Conservation (phyloP, 2,113 vertebrate genomes). For the Aepyceros melampus region DNA sequence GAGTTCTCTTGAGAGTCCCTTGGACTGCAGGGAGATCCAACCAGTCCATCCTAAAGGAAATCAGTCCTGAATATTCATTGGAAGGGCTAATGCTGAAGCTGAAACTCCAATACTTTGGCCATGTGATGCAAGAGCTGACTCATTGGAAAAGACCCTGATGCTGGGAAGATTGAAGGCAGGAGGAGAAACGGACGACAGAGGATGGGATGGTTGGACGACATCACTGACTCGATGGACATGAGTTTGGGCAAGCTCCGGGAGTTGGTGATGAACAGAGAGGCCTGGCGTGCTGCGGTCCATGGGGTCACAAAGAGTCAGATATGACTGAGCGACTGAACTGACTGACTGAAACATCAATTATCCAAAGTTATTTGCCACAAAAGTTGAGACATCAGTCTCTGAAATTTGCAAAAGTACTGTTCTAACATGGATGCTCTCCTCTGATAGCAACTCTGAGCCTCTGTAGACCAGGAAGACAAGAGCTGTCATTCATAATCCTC, state of each 20-base stretch:
- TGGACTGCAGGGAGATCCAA: background rate
- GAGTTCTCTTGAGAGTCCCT: background rate
- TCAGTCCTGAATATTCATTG: background rate
- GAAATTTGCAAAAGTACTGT: background rate
- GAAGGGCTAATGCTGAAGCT: background rate
- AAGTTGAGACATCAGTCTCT: background rate
- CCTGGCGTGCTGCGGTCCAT: background rate
- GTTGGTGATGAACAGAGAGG: background rate
- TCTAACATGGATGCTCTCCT: background rate
- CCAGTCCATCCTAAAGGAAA: background rate
- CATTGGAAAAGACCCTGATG: background rate
- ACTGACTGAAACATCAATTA: background rate
- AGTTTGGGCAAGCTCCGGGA: background rate
- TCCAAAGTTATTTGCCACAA: background rate
- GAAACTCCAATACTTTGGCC: background rate
- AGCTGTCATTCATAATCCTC: background rate
- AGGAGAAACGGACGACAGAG: background rate
- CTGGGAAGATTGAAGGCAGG: fast-evolving
- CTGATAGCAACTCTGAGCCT: background rate
- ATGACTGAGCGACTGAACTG: background rate
- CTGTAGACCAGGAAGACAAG: background rate
- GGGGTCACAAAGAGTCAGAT: background rate
- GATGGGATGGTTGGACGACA: background rate
- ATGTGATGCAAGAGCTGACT: background rate
- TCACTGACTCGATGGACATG: background rate